These are phyloP conservation scores for Thinocorus orbignyianus DNA, from an alignment of 2,113 vertebrate species.

Conservation along the genomic window DNA sequence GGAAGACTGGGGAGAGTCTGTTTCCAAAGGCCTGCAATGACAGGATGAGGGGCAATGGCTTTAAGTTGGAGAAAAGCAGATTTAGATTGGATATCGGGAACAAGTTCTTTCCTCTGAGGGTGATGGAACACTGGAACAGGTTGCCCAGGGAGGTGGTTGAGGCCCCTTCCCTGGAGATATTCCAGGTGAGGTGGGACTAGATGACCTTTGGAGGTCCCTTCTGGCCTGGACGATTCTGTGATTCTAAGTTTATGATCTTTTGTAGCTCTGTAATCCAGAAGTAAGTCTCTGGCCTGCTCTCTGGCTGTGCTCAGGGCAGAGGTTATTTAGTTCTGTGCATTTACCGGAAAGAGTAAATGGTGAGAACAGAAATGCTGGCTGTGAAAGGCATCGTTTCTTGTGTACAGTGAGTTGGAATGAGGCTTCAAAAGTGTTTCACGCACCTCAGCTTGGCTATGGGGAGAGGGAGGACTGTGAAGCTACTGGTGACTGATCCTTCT, in stretches of 20 bases:
- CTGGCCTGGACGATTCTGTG: too few relatives aligned
- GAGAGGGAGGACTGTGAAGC: neutral
- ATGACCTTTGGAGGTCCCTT: too few relatives aligned
- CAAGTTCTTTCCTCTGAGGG: too few relatives aligned
- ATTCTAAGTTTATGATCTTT: neutral
- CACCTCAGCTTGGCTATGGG: neutral
- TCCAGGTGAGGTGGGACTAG: too few relatives aligned
- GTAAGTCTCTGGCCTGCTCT: neutral
- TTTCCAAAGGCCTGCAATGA: too few relatives aligned
- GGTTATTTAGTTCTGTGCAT: neutral
- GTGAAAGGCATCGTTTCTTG: neutral
- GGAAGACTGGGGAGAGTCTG: too few relatives aligned
- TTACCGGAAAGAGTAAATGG: neutral
- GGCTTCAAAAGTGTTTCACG: neutral
- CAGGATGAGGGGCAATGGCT: too few relatives aligned
- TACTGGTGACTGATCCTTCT: rapidly evolving
- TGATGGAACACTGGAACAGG: too few relatives aligned
- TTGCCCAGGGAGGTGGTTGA: too few relatives aligned
- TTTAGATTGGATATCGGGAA: too few relatives aligned
- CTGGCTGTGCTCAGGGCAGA: neutral
- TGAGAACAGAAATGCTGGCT: neutral
- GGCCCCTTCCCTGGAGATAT: too few relatives aligned
- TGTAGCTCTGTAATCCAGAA: neutral
- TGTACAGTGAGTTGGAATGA: neutral
- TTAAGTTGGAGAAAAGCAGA: too few relatives aligned